Percentiles rank a stretch among this genome's conserved stretches.
phyloP scores from a whole-genome alignment of 2,888 invertebrate species.

The Leptinotarsa haldemani region DNA sequence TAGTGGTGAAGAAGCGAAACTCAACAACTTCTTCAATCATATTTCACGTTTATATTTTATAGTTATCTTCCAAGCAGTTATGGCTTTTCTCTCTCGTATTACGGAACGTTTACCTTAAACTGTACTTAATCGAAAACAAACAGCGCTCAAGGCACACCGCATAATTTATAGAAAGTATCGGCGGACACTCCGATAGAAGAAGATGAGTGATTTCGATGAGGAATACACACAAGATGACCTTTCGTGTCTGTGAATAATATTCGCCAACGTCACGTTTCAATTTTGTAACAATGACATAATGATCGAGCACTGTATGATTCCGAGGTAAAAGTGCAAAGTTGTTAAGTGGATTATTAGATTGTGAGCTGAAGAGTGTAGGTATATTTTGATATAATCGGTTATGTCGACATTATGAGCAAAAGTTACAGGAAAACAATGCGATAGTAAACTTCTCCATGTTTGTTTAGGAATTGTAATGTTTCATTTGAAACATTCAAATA shows the following conservation, averaged over 20 bases:
- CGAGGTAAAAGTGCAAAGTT: conserved; percentile 29
- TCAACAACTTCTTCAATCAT: not conserved
- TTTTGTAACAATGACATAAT: conserved; percentile 44
- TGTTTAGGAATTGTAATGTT: not conserved
- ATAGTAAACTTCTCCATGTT: not conserved
- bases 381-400: conserved; percentile 5
- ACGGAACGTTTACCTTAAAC: not conserved
- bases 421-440: not conserved
- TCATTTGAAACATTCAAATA: not conserved
- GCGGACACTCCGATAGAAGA: not conserved
- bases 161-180: conserved; percentile 12
- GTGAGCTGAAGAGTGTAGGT: conserved; percentile 15
- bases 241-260: conserved; percentile 38
- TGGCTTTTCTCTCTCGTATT: not conserved
- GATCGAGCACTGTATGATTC: conserved; percentile 20
- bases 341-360: conserved; percentile 21
- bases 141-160: not conserved
- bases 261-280: conserved; percentile 43
- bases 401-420: not conserved
- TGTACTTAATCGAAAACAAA: conserved; percentile 16
- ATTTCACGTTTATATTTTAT: too few relatives aligned
- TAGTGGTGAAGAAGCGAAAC: too few relatives aligned
- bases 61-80: too few relatives aligned
- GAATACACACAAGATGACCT: conserved; percentile 35
- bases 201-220: conserved; percentile 14